A percentile compares a stretch with the other conserved stretches of the same genome.
Evolutionary conservation across 2,113 vertebrate genomes (phyloP).

Genomic region (Gorsachius goisagi): DNA sequence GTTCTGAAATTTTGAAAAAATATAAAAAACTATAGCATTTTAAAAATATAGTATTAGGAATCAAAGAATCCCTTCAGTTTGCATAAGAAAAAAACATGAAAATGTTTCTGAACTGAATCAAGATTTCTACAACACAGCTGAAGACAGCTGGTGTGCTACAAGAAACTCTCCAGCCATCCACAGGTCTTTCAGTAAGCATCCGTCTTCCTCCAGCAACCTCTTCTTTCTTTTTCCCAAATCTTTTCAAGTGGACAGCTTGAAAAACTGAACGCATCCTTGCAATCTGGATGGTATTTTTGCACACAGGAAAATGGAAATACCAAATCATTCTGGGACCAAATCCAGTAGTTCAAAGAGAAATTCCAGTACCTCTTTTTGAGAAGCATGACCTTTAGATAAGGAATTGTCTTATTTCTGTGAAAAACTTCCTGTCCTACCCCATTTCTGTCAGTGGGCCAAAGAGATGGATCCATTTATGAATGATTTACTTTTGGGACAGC

Average conservation of each 20-base stretch:
- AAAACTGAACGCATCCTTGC: background rate
- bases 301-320: background rate
- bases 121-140: background rate
- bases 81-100: background rate
- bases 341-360: background rate
- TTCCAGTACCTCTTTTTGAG: background rate
- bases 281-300: background rate
- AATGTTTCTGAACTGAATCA: background rate
- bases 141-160: background rate
- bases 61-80: background rate
- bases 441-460: background rate
- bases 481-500: background rate
- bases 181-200: background rate
- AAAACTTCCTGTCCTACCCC: background rate
- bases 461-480: background rate
- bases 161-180: background rate
- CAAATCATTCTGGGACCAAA: background rate
- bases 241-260: background rate
- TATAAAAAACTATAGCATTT: background rate
- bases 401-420: background rate
- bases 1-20: background rate
- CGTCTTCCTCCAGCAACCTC: background rate
- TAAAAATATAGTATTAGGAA: background rate
- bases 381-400: background rate
- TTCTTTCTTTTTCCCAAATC: background rate